Base-by-base conservation (phyloP, 1,140 invertebrate species). In the Brachionus calyciflorus region DNA sequence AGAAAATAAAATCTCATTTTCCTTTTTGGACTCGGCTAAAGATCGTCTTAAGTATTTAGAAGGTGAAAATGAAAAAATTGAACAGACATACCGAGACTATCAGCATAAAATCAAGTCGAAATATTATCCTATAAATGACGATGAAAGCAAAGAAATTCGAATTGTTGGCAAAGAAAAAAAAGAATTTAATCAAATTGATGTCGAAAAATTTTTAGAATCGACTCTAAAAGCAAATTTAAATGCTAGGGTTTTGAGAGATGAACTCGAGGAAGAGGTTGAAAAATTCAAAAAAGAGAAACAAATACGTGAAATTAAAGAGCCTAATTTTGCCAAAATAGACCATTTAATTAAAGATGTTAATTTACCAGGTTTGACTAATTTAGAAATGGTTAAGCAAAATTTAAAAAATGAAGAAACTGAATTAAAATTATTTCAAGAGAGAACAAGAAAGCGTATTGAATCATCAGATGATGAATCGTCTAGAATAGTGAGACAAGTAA, bases 91-190 rank as follows among this genome's bases (percentile, higher is more conserved):
- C 37, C 17, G 69, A 6, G 51, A 49, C 19, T 73, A 51, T 17
- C 69, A 73, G 14, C 48, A 51, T 26, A 51, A 37, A 37, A 21
- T 73, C 49, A 73, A 49, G 17, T 49, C 69, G 2, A 73, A 73
- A 24, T 73, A 73, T 73, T 73, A 73, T 33, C 69, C 69, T 0
- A 73, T 73, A 30, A 73, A 73, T 37, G 69, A 49, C 33, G 69
- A 49, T 51, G 51, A 73, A n/a, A 37, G 17, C 4, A 73, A 21
- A 24, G 46, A 73, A 26, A 73, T 55, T 33, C 17, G 46, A 51
- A 73, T 73, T 73, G 51, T 51, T 1, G 46, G 33, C 19, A 73
- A 65, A 44, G 37, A 33, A 12, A 73, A 73, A 7, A 44, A 28
- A 19, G 46, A 73, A 46, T 41, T 51, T 73, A 19, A 73, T 51